Evolutionary conservation across 1,140 invertebrate species (phyloP), one percentile per base, ranked within the genome.

Genomic region (Halictus rubicundus): DNA sequence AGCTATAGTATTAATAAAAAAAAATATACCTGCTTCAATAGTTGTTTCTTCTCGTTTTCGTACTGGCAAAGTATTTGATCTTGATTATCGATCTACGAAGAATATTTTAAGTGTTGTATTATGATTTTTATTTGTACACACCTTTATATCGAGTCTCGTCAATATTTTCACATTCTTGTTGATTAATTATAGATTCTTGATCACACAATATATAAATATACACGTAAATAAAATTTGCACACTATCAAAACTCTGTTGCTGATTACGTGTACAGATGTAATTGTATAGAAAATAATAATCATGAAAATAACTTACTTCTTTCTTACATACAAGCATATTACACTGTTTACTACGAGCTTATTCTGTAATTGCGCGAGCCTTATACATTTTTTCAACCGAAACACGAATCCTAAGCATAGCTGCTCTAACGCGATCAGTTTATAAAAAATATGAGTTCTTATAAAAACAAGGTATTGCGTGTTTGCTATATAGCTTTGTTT

Each of bases 21-120:
- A 21, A 57, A 37, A 81, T 83, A 73, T 63, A 93, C 92, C 87
- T 92, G 87, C 66, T 90, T 91, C 21, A 83, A 52, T 64, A 93
- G 86, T 82, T 90, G 86, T 23, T 89, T 86, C 66, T 91, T 92
- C 42, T 92, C 91, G 74, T 89, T 89, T 37, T 91, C 87, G 60
- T 79, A 88, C 70, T 91, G 81, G 66, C 63, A 68, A 37, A 92
- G 89, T 68, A 79, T 68, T 80, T 81, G 70, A 69, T 88, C 83
- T 80, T 92, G 89, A 46, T 75, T 81, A 71, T 91, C 86, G 64
- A 93, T 90, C 92, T 93, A 80, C 16, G 80, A 82, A 87, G 74
- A 54, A 25, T 61, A 52, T 46, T 71, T 76, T 60, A 37, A n/a
- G 66, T 70, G 14, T 16, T 52, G 5, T n/a, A 19, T 68, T 5